A percentile compares a stretch with the other conserved stretches of the same genome.
These are phyloP conservation scores for Gymnopithys bicolor DNA, from an alignment of 2,797 vertebrate genomes.

Conservation along the genomic window DNA sequence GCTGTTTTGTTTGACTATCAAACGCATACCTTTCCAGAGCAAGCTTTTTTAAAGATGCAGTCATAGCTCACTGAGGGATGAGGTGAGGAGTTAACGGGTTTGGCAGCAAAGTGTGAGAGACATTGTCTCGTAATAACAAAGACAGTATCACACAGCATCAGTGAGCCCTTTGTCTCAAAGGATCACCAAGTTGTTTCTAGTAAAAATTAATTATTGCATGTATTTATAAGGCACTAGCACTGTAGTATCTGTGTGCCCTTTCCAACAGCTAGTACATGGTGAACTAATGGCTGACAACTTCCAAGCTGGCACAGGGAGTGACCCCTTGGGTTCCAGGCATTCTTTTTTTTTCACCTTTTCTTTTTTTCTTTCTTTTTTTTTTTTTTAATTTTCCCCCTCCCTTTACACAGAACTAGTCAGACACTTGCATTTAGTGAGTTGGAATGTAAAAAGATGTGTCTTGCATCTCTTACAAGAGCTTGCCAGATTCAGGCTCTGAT, in stretches of 20 bases:
- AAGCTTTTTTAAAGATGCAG: neutral
- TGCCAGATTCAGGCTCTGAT: slow-evolving; percentile 65
- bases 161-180: neutral
- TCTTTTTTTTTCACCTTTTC: too few species aligned
- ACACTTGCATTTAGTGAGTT: slow-evolving; percentile 33
- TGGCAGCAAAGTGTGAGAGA: neutral
- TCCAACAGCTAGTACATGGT: neutral
- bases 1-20: slow-evolving; percentile 32
- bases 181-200: neutral
- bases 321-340: slow-evolving; percentile 1
- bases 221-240: neutral
- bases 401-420: slow-evolving; percentile 3
- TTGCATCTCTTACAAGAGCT: slow-evolving; percentile 33
- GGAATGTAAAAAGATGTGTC: slow-evolving; percentile 60
- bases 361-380: neutral
- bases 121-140: neutral
- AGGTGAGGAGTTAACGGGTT: neutral
- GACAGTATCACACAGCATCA: neutral
- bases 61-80: neutral
- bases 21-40: slow-evolving; percentile 29
- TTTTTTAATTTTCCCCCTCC: neutral
- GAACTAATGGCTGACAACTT: slow-evolving; percentile 16
- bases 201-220: neutral
- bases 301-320: slow-evolving; percentile 2
- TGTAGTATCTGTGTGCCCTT: neutral